Conservation (phyloP, 2,113 vertebrate species). For the Myotis davidii region DNA sequence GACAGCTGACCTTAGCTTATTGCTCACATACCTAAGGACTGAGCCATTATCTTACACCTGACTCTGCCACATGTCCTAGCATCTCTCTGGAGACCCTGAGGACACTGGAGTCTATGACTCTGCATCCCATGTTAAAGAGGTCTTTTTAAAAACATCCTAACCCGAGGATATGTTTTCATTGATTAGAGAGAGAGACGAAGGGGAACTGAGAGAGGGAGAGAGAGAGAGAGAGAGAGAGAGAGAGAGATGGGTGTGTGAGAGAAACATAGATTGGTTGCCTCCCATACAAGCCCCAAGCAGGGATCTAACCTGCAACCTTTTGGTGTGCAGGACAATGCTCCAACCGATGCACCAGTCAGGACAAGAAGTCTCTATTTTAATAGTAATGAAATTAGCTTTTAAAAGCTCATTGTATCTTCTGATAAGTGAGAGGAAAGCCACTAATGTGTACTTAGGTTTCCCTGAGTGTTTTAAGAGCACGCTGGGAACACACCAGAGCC, state of each 20-base stretch:
- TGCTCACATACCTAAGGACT: neutral
- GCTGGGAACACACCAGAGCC: neutral
- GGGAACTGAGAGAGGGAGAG: too few relatives aligned
- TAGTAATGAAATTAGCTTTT: conserved; percentile 46
- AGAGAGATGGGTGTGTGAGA: neutral
- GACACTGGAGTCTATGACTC: neutral
- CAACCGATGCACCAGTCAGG: neutral
- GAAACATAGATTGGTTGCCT: neutral
- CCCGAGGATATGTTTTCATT: neutral
- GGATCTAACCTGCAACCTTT: neutral
- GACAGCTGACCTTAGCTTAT: neutral
- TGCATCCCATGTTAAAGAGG: neutral
- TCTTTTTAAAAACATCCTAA: neutral
- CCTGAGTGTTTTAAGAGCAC: neutral
- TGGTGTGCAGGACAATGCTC: neutral
- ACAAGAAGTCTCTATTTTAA: neutral
- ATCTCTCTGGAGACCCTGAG: neutral
- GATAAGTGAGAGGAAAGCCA: conserved; percentile 13
- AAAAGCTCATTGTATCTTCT: neutral
- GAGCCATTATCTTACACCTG: neutral
- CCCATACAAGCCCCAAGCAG: neutral
- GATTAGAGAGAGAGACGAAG: neutral
- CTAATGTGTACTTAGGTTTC: neutral
- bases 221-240: too few relatives aligned
- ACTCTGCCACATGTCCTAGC: neutral